Evolutionary conservation across 2,888 invertebrate genomes (phyloP), one percentile per base, ranked within the genome.

Genomic region (Halictus quadricinctus): DNA sequence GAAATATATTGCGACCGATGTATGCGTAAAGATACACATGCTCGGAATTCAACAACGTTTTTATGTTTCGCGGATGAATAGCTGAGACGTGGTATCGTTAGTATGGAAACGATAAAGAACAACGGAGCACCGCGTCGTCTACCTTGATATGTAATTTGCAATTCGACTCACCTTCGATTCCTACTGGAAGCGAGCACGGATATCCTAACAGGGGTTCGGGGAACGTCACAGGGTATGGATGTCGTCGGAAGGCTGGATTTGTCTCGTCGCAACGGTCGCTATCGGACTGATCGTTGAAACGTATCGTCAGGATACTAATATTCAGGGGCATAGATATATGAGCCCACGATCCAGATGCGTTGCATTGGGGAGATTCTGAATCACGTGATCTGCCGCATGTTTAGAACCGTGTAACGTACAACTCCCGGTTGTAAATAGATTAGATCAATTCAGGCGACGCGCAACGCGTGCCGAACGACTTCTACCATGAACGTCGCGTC

Each of bases 241-340:
- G 75, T 72, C 41, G 76, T 12, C 48, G 13, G 50, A 64, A 64
- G 46, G 73, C 66, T 86, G 21, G 81, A 87, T 88, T 87, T 84
- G 80, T 88, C 83, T 81, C 91, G 88, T 90, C 82, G 88, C 93
- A 90, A 89, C 92, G 91, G 91, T 88, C 90, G 89, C 92, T 87
- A 91, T 88, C 91, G 87, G 88, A 94, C 94, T 94, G 94, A 91
- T 93, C 92, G 92, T 89, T 91, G 87, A 88, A 91, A 92, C 90
- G 91, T 90, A 79, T 90, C 90, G 91, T 88, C 92, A 90, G 92
- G 91, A 92, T 91, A 90, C 90, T 93, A 91, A 88, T 90, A 90
- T 90, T 87, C 88, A 76, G 74, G 76, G 83, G 81, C 86, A 86
- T 87, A 89, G 58, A 84, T 83, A 81, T 80, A 84, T 64, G 66